Conservation (phyloP, 2,797 vertebrate species). For the Oophaga sylvatica region DNA sequence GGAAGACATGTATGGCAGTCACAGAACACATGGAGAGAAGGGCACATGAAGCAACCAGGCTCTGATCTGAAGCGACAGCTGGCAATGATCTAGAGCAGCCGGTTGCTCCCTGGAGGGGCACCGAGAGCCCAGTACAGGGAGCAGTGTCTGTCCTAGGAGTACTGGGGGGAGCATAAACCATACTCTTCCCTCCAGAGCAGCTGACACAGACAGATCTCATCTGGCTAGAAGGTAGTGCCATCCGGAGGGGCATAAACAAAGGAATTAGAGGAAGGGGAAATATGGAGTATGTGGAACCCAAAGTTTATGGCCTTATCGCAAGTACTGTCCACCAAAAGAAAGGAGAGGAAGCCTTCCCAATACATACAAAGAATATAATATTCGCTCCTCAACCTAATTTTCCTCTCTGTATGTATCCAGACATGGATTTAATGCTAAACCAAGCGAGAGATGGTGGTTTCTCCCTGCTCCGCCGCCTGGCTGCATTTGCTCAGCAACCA, state of each 20-base stretch:
- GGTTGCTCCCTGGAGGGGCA: constrained; percentile 43
- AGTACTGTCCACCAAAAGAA: not conserved
- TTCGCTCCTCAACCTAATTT: not conserved
- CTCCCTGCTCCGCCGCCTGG: constrained; percentile 36
- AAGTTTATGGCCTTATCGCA: not conserved
- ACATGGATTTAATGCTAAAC: constrained; percentile 39
- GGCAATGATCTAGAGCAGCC: constrained; percentile 51
- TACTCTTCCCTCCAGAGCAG: constrained; percentile 26
- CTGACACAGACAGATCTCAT: constrained; percentile 46
- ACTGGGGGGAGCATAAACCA: constrained; percentile 1
- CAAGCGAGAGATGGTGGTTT: constrained; percentile 23
- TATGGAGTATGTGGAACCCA: not conserved
- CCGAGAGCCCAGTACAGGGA: constrained; percentile 24
- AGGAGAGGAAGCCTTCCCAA: not conserved
- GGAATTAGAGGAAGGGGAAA: not conserved
- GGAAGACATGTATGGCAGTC: not conserved
- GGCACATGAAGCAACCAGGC: constrained; percentile 12
- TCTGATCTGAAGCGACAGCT: constrained; percentile 48
- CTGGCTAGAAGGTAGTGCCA: constrained; percentile 29
- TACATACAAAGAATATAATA: not conserved
- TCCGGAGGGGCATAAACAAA: constrained; percentile 32
- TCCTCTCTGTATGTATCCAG: constrained; percentile 7
- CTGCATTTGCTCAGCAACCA: constrained; percentile 43
- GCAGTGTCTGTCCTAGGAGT: constrained; percentile 23
- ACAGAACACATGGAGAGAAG: constrained; percentile 1